Percentiles rank a stretch among this genome's conserved stretches.
phyloP scores from a whole-genome alignment of 2,113 vertebrate species.

The Tichodroma muraria region DNA sequence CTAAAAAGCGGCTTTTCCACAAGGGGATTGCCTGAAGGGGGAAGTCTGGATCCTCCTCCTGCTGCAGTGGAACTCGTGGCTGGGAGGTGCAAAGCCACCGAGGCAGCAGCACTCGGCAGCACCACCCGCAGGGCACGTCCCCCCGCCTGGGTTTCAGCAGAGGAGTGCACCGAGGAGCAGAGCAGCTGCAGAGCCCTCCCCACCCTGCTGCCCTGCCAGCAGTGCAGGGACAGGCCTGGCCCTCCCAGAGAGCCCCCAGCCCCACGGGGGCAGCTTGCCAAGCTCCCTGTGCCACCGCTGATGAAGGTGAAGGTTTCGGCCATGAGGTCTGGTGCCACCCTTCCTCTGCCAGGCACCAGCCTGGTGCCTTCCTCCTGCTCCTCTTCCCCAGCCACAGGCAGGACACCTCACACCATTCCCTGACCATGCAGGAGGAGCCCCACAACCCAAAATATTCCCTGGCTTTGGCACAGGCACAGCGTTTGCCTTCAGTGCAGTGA shows the following conservation, averaged over 20 bases:
- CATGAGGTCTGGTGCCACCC: neutral
- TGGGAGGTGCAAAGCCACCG: neutral
- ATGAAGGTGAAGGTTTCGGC: neutral
- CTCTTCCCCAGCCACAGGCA: neutral
- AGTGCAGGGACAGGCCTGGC: neutral
- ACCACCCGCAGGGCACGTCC: fast-evolving
- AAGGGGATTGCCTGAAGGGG: neutral
- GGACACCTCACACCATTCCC: fast-evolving
- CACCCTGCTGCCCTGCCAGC: neutral
- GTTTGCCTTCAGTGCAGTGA: fast-evolving
- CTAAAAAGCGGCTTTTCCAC: neutral
- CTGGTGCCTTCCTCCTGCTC: neutral
- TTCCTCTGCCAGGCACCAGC: neutral
- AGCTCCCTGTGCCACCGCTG: neutral
- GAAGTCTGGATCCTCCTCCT: neutral
- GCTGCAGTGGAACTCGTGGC: neutral
- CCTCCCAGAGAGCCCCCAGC: neutral
- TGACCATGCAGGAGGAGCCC: neutral
- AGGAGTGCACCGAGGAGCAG: neutral
- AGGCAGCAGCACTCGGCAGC: neutral
- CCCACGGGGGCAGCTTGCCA: fast-evolving
- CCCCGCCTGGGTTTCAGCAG: neutral
- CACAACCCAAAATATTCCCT: neutral
- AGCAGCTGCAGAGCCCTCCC: neutral
- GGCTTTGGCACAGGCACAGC: neutral